Conservation (phyloP, 2,797 vertebrate genomes). For the Sebastes taczanowskii region DNA sequence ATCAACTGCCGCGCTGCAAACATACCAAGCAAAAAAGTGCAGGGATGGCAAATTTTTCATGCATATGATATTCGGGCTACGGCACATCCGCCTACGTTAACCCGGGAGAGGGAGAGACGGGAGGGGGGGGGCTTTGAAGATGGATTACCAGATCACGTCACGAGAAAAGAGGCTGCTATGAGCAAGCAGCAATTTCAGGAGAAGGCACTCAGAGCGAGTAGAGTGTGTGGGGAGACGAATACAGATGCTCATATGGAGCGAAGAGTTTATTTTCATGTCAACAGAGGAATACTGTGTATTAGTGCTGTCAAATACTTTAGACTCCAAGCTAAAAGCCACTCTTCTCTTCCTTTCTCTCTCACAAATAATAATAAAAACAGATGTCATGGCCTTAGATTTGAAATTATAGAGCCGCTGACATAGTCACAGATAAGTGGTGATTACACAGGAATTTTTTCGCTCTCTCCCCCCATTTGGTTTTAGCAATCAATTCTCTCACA, state of each 20-base stretch:
- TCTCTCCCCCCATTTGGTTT: constrained; percentile 15
- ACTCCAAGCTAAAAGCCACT: constrained; percentile 18
- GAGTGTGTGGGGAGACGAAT: constrained; percentile 42
- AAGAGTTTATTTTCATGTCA: constrained; percentile 65
- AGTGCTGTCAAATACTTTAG: constrained; percentile 20
- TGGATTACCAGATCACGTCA: constrained; percentile 73
- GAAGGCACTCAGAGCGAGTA: constrained; percentile 47
- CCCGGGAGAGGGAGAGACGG: constrained; percentile 35
- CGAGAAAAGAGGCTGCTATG: constrained; percentile 49
- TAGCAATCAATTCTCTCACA: constrained; percentile 12
- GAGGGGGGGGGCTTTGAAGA: constrained; percentile 58
- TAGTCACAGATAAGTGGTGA: constrained; percentile 24
- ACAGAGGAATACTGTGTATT: constrained; percentile 30
- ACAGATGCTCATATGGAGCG: constrained; percentile 40
- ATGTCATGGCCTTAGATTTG: constrained; percentile 12
- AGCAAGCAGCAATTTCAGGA: constrained; percentile 58
- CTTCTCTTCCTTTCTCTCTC: not conserved
- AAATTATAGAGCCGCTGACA: constrained; percentile 7
- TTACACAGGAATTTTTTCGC: not conserved
- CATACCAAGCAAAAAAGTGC: constrained; percentile 64
- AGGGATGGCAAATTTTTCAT: constrained; percentile 69
- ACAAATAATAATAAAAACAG: constrained; percentile 14
- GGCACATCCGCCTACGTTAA: constrained; percentile 60
- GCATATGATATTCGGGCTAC: constrained; percentile 62
- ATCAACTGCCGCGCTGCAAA: constrained; percentile 55